These are phyloP conservation scores for Colossoma macropomum DNA, from an alignment of 2,113 vertebrate species.

Conservation along the genomic window DNA sequence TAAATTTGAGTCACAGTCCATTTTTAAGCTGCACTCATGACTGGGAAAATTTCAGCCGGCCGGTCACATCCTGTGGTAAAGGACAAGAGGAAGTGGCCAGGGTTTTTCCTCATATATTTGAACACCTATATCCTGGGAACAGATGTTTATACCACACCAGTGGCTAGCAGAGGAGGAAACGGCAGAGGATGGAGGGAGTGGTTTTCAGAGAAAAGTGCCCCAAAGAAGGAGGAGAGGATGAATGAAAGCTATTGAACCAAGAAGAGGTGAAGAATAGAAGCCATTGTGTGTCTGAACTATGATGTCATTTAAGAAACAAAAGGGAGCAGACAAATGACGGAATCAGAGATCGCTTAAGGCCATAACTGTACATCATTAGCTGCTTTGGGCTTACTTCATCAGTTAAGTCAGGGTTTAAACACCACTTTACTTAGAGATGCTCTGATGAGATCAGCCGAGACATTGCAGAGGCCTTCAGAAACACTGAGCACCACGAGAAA, in stretches of 20 bases:
- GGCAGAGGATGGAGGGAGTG: conserved; percentile 41
- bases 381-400: neutral
- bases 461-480: no score
- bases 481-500: no score
- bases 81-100: conserved; percentile 56
- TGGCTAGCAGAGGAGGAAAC: conserved; percentile 32
- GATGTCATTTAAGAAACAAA: conserved; percentile 60
- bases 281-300: conserved; percentile 62
- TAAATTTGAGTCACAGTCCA: neutral
- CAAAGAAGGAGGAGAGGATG: conserved; percentile 41
- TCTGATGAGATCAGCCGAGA: no score
- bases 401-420: neutral
- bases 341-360: neutral
- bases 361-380: neutral
- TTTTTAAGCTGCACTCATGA: conserved; percentile 3
- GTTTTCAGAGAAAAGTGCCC: conserved; percentile 34
- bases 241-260: conserved; percentile 52
- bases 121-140: conserved; percentile 52
- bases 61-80: conserved; percentile 62
- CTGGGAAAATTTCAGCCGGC: neutral
- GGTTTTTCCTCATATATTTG: conserved; percentile 11
- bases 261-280: conserved; percentile 60
- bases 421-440: no score
- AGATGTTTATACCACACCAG: conserved; percentile 32
- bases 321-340: conserved; percentile 13